A percentile compares a stretch with the other conserved stretches of the same genome.
phyloP scores from a whole-genome alignment of 2,888 invertebrate genomes.

The Brenthis hecate region DNA sequence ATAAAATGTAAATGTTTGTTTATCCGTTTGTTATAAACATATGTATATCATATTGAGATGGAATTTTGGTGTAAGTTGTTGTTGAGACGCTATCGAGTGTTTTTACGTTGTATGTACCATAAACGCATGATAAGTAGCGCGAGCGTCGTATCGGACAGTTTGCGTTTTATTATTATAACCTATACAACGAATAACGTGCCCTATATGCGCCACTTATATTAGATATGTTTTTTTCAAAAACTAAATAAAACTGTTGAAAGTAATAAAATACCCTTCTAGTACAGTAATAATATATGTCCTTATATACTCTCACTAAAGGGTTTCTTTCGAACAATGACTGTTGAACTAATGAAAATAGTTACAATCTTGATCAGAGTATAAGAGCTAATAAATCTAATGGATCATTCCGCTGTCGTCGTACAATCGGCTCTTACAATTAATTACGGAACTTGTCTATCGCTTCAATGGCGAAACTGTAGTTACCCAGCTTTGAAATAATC shows the following conservation, averaged over 20 bases:
- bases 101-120: too few relatives aligned
- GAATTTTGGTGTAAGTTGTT: too few relatives aligned
- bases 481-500: conserved; percentile 34
- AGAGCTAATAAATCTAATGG: conserved; percentile 48
- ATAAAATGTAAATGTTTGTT: too few relatives aligned
- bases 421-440: conserved; percentile 49
- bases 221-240: not conserved
- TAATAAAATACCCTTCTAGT: not conserved
- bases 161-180: too few relatives aligned
- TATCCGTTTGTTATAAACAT: too few relatives aligned
- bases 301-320: not conserved
- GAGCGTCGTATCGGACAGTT: too few relatives aligned
- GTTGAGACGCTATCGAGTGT: too few relatives aligned
- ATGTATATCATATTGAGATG: too few relatives aligned
- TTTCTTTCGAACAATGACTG: conserved; percentile 23
- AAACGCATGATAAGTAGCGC: too few relatives aligned
- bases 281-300: not conserved
- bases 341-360: conserved; percentile 38
- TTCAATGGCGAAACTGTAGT: conserved; percentile 37
- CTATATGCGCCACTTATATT: too few relatives aligned
- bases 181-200: too few relatives aligned
- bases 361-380: conserved; percentile 41
- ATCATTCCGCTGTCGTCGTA: conserved; percentile 49
- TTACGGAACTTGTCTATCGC: conserved; percentile 47
- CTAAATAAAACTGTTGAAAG: not conserved